Conservation (phyloP, 2,113 vertebrate species). For the Heterochromis multidens region DNA sequence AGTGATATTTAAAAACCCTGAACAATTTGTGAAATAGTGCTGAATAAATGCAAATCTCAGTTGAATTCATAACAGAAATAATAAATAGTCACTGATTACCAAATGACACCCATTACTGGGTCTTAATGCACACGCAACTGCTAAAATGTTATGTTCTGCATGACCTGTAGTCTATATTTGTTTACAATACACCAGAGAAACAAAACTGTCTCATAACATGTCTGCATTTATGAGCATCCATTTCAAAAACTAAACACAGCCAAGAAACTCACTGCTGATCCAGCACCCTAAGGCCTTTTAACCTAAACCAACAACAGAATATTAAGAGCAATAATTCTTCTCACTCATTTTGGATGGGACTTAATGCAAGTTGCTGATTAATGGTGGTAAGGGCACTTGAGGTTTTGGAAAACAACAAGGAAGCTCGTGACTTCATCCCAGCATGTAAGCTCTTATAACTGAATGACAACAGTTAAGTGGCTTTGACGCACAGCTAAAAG, state of each 20-base stretch:
- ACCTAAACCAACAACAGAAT: not conserved
- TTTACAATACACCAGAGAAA: not conserved
- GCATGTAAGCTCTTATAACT: not conserved
- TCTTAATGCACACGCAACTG: not conserved
- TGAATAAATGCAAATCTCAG: not conserved
- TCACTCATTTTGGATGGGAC: not conserved
- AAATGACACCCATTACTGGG: not conserved
- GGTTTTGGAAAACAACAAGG: constrained; percentile 13
- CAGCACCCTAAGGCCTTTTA: not conserved
- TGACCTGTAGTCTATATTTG: not conserved
- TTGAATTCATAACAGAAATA: not conserved
- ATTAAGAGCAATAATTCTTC: not conserved
- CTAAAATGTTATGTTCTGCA: not conserved
- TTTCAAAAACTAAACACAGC: too few relatives aligned
- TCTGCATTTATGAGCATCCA: too few relatives aligned
- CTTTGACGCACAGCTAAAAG: not conserved
- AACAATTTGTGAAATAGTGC: not conserved
- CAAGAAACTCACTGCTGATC: not conserved
- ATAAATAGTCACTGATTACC: not conserved
- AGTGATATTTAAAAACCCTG: not conserved
- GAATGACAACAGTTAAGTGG: not conserved
- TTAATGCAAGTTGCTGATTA: not conserved
- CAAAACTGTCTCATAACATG: not conserved
- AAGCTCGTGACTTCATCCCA: not conserved
- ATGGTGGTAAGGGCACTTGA: constrained; percentile 65